phyloP scores from a whole-genome alignment of 2,113 vertebrate species.

The Stercorarius parasiticus region DNA sequence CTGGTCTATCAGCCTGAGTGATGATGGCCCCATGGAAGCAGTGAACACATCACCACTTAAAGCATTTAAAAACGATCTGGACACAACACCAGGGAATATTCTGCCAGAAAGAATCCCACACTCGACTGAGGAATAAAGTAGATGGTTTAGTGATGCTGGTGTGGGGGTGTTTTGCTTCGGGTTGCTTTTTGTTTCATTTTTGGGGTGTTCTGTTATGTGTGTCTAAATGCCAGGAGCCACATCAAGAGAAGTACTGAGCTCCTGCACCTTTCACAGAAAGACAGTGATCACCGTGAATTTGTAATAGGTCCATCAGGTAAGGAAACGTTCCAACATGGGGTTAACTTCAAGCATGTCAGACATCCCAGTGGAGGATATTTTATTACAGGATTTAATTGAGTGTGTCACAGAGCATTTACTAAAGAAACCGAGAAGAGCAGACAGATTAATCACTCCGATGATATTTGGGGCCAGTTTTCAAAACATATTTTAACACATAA shows the following conservation, averaged over 20 bases:
- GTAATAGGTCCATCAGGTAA: not conserved
- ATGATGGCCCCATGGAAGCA: not conserved
- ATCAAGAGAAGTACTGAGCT: not conserved
- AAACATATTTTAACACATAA: not conserved
- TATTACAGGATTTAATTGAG: not conserved
- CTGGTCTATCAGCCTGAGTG: conserved; percentile 40
- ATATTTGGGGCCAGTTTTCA: not conserved
- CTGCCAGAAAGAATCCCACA: not conserved
- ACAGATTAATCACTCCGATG: not conserved
- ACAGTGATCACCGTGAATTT: not conserved
- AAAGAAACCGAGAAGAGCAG: conserved; percentile 11
- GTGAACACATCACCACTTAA: not conserved
- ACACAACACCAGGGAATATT: not conserved
- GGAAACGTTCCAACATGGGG: not conserved
- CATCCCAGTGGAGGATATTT: not conserved
- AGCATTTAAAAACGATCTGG: conserved; percentile 4
- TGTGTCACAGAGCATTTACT: not conserved
- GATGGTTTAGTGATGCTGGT: not conserved
- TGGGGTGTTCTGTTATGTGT: not conserved
- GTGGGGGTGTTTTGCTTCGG: not conserved
- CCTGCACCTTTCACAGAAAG: not conserved
- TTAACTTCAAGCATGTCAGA: not conserved
- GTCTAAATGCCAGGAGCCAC: not conserved
- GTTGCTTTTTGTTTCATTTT: not conserved
- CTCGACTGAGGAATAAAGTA: not conserved